These are phyloP conservation scores for Tortrix viridana DNA, from an alignment of 2,888 invertebrate species.

Conservation along the genomic window DNA sequence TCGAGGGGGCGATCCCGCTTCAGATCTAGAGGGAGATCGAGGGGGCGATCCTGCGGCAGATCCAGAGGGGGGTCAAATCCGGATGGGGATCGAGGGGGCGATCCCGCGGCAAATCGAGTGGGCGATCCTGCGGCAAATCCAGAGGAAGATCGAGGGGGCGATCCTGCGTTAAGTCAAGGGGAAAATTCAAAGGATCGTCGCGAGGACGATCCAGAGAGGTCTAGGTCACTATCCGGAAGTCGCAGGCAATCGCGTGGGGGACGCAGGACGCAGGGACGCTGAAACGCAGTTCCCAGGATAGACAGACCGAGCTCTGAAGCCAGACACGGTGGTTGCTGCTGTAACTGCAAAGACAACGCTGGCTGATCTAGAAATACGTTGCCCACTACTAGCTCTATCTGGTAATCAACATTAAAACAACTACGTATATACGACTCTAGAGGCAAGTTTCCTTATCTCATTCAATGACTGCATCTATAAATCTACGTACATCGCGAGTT, in stretches of 20 bases:
- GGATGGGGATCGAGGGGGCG: slow-evolving; percentile 35
- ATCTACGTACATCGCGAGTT: slow-evolving; percentile 23
- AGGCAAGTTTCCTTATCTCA: slow-evolving; percentile 22
- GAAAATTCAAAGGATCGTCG: no score
- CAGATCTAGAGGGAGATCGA: slow-evolving; percentile 40
- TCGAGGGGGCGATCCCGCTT: slow-evolving; percentile 24
- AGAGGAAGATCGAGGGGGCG: no score
- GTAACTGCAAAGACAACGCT: slow-evolving; percentile 8
- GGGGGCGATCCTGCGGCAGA: slow-evolving; percentile 37
- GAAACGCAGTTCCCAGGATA: slow-evolving; percentile 39
- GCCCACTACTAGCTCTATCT: background rate
- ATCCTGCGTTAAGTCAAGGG: no score
- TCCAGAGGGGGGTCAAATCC: slow-evolving; percentile 40
- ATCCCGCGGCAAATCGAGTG: slow-evolving; percentile 34
- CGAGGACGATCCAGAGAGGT: slow-evolving; percentile 11
- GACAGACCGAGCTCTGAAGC: slow-evolving; percentile 30
- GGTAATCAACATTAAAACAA: background rate
- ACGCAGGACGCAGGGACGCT: slow-evolving; percentile 26
- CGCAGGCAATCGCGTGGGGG: slow-evolving; percentile 31
- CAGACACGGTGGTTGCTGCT: slow-evolving; percentile 32
- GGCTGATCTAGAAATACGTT: background rate
- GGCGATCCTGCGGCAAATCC: no score
- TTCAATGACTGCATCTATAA: slow-evolving; percentile 35
- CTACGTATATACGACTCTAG: background rate
- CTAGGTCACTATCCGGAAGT: slow-evolving; percentile 3